Percentiles rank a stretch among this genome's conserved stretches.
Conservation (phyloP, 2,888 invertebrate genomes). For the Nineta flava region DNA sequence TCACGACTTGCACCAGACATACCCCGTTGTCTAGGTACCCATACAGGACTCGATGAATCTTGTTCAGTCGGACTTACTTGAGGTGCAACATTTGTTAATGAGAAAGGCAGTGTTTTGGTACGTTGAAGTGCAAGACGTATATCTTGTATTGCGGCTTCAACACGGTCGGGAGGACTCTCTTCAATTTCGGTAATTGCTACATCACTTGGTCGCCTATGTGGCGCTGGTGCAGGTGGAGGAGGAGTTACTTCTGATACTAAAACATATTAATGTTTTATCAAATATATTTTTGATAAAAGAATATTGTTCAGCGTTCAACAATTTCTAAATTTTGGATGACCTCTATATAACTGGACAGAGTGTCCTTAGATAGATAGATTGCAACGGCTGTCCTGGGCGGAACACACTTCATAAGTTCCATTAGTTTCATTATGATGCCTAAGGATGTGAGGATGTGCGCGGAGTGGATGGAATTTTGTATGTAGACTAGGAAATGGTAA, state of each 20-base stretch:
- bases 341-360: no score
- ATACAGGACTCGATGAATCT: slow-evolving; percentile 43
- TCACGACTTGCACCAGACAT: slow-evolving; percentile 34
- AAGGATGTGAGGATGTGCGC: no score
- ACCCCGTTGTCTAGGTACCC: slow-evolving; percentile 52
- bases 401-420: no score
- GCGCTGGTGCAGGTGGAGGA: slow-evolving; percentile 60
- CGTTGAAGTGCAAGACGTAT: slow-evolving; percentile 66
- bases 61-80: slow-evolving; percentile 30
- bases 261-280: background rate
- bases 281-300: background rate
- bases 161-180: slow-evolving; percentile 18
- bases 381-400: no score
- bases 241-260: slow-evolving; percentile 36
- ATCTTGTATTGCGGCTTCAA: slow-evolving; percentile 61
- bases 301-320: background rate
- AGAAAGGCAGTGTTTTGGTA: slow-evolving; percentile 45
- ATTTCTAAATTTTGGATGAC: no score
- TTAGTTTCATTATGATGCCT: no score
- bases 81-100: slow-evolving; percentile 21
- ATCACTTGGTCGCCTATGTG: slow-evolving; percentile 37
- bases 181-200: slow-evolving; percentile 14
- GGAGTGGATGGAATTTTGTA: no score
- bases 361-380: no score
- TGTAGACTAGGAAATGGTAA: no score